These are phyloP conservation scores for Sylvia borin DNA, from an alignment of 2,797 vertebrate genomes.

Conservation along the genomic window DNA sequence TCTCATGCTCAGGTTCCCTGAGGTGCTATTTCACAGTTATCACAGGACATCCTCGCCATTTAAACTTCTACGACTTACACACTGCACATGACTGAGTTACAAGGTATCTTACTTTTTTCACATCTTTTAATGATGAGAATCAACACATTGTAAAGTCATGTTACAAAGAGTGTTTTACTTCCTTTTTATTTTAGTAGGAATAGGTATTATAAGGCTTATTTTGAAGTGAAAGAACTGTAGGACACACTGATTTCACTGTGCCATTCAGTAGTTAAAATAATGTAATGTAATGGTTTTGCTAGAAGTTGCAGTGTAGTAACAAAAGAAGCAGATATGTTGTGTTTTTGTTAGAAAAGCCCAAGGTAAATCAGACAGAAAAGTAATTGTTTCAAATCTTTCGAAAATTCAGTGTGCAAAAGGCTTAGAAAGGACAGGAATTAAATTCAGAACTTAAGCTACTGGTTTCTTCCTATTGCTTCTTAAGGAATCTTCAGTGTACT, in stretches of 20 bases:
- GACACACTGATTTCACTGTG: not conserved
- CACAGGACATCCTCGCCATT: not conserved
- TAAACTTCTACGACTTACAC: not conserved
- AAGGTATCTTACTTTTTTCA: not conserved
- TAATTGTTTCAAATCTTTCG: not conserved
- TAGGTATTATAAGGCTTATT: not conserved
- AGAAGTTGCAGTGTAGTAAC: not conserved
- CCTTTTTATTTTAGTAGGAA: not conserved
- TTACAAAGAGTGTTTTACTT: not conserved
- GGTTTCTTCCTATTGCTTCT: not conserved
- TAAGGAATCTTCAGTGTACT: not conserved
- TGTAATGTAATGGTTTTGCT: not conserved
- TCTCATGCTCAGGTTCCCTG: accelerated
- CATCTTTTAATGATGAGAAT: not conserved
- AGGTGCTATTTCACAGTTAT: not conserved
- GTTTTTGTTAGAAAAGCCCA: not conserved
- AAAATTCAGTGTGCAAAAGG: not conserved
- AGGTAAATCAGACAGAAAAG: not conserved
- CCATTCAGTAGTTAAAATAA: not conserved
- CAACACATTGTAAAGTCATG: not conserved
- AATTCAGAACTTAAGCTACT: not conserved
- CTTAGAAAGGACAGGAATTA: not conserved
- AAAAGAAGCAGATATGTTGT: not conserved
- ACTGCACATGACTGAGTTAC: not conserved
- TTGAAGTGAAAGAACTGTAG: not conserved